These are phyloP conservation scores for Poeciliopsis retropinna DNA, from an alignment of 2,113 vertebrate genomes.

Conservation along the genomic window DNA sequence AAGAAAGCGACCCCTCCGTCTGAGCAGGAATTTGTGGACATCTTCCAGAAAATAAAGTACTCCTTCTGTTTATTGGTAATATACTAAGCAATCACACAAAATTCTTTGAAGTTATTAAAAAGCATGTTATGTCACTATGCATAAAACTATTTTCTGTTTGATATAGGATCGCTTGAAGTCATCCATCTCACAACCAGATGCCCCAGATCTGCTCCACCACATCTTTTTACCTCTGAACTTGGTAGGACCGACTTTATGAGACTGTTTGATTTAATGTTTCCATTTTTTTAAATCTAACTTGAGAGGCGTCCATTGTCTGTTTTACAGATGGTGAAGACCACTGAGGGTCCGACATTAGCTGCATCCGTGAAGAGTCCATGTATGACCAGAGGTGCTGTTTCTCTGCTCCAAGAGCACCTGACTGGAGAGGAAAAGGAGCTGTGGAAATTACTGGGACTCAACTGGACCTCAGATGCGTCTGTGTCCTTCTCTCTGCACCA, in stretches of 20 bases:
- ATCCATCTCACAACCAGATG: slow-evolving; percentile 81
- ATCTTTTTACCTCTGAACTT: slow-evolving; percentile 84
- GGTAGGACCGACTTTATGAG: slow-evolving; percentile 61
- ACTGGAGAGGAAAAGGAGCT: slow-evolving; percentile 74
- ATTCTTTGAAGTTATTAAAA: not conserved
- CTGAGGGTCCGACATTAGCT: slow-evolving; percentile 78
- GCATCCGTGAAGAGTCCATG: slow-evolving; percentile 78
- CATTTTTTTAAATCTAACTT: not conserved
- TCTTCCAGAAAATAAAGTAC: slow-evolving; percentile 90
- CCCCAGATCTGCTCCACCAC: slow-evolving; percentile 84
- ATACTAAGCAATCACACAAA: not conserved
- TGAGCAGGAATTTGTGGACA: slow-evolving; percentile 81
- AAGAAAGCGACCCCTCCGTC: slow-evolving; percentile 80
- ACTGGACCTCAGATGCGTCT: slow-evolving; percentile 82
- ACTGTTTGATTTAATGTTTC: not conserved
- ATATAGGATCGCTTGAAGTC: slow-evolving; percentile 82
- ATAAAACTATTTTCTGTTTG: slow-evolving; percentile 2
- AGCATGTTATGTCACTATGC: not conserved
- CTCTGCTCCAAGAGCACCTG: slow-evolving; percentile 79
- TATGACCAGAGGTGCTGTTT: slow-evolving; percentile 83
- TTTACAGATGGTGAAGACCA: slow-evolving; percentile 84
- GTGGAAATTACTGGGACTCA: slow-evolving; percentile 84
- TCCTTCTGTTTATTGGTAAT: slow-evolving; percentile 87
- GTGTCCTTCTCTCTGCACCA: slow-evolving; percentile 9
- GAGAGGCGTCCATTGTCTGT: not conserved